Percentiles rank a stretch among this genome's conserved stretches.
Evolutionary conservation across 2,888 invertebrate genomes (phyloP).

Genomic region (Sialis lutaria): DNA sequence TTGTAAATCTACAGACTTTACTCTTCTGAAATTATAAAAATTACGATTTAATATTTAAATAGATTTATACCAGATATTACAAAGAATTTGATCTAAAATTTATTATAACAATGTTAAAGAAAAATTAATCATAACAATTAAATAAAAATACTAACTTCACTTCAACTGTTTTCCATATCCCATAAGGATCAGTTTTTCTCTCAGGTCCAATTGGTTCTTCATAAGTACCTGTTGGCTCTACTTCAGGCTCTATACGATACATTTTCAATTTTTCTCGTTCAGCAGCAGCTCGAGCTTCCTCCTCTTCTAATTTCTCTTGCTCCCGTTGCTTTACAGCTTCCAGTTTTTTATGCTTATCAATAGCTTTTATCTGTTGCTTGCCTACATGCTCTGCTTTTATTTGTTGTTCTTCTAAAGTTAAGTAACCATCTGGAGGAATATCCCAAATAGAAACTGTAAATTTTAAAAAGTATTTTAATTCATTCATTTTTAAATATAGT

Average conservation of each 20-base stretch:
- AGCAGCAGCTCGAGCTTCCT: conserved; percentile 31
- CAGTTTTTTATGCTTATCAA: conserved; percentile 19
- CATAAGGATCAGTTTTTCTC: conserved; percentile 48
- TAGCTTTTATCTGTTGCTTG: conserved; percentile 24
- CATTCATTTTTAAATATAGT: background rate
- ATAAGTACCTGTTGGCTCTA: conserved; percentile 19
- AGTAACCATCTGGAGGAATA: conserved; percentile 51
- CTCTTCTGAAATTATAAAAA: conserved; percentile 23
- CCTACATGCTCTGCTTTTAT: conserved; percentile 30
- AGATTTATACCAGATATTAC: background rate
- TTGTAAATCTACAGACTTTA: conserved; percentile 45
- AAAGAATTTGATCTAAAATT: background rate
- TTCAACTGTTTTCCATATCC: conserved; percentile 55
- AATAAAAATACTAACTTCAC: conserved; percentile 29
- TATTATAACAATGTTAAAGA: conserved; percentile 9
- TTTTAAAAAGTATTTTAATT: background rate
- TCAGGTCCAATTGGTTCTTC: conserved; percentile 38
- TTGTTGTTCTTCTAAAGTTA: conserved; percentile 46
- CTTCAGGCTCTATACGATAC: conserved; percentile 18
- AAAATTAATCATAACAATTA: conserved; percentile 7
- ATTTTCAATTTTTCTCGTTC: conserved; percentile 28
- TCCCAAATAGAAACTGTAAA: conserved; percentile 59
- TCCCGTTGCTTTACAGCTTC: conserved; percentile 17
- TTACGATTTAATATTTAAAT: background rate
- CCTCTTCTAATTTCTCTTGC: conserved; percentile 24